These are phyloP conservation scores for Syngnathus scovelli DNA, from an alignment of 2,113 vertebrate genomes.

Conservation along the genomic window DNA sequence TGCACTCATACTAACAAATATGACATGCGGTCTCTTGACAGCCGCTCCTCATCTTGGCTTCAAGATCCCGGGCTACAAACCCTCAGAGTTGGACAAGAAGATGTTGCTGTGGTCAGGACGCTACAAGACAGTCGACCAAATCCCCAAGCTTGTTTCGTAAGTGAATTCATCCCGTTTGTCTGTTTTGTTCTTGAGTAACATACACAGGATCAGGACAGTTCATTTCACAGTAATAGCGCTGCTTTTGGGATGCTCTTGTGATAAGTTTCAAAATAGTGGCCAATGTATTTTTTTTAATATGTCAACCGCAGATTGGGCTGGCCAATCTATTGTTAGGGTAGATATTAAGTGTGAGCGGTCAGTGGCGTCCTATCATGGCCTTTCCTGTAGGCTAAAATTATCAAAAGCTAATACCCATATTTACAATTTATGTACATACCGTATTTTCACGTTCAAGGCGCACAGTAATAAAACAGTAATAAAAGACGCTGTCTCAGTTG, in stretches of 20 bases:
- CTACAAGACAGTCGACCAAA: constrained; percentile 83
- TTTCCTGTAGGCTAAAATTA: too few species aligned
- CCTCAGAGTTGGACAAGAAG: constrained; percentile 77
- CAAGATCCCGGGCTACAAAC: constrained; percentile 76
- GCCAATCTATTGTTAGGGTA: too few species aligned
- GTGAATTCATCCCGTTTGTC: constrained; percentile 67
- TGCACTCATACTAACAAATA: not conserved
- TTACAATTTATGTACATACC: too few species aligned
- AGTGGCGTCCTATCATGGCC: too few species aligned
- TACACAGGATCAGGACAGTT: constrained; percentile 23
- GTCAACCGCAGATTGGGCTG: too few species aligned
- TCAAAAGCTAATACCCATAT: too few species aligned
- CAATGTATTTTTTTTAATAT: too few species aligned
- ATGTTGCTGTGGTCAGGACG: constrained; percentile 84
- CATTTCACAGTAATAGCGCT: constrained; percentile 36
- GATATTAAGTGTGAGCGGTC: too few species aligned
- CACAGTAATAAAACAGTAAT: too few species aligned
- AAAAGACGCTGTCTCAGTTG: too few species aligned
- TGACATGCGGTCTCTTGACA: constrained; percentile 21
- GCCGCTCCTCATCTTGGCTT: constrained; percentile 34
- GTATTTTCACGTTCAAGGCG: too few species aligned
- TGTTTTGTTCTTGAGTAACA: not conserved
- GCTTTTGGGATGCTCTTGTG: constrained; percentile 27
- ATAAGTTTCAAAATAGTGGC: constrained; percentile 5
- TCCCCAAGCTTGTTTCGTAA: constrained; percentile 88